A percentile compares a stretch with the other conserved stretches of the same genome.
These are phyloP conservation scores for Halocynthia aurantium DNA, from an alignment of 23 tunicate species.

Conservation along the genomic window DNA sequence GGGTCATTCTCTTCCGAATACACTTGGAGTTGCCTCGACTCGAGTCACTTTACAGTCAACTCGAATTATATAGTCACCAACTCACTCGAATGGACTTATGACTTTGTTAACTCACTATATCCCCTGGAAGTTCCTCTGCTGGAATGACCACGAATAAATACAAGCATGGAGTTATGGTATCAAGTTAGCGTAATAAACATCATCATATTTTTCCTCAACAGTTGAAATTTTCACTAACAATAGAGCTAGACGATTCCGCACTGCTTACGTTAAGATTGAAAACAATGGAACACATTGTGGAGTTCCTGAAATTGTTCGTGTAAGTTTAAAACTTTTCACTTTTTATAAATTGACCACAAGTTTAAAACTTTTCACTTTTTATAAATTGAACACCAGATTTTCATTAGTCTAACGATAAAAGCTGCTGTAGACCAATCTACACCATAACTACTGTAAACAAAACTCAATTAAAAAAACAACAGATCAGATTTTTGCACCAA, in stretches of 20 bases:
- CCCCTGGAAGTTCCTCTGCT: no score
- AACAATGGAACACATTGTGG: constrained; percentile 12
- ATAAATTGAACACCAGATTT: neutral
- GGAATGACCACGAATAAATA: neutral
- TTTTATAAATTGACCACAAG: neutral
- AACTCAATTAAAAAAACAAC: no score
- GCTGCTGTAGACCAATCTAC: no score
- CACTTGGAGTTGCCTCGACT: no score
- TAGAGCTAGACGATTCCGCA: neutral
- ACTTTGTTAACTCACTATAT: no score
- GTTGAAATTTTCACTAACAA: constrained; percentile 4
- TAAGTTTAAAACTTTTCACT: neutral
- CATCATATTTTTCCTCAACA: neutral
- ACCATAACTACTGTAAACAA: no score
- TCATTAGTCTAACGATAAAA: no score
- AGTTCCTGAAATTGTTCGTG: constrained; percentile 6
- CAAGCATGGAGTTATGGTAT: neutral
- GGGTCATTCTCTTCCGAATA: no score
- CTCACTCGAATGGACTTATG: neutral
- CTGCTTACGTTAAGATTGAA: neutral
- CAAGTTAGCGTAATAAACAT: neutral
- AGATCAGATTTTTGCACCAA: no score
- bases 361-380: neutral
- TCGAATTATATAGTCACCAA: no score
- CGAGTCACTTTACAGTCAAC: no score